phyloP scores from a whole-genome alignment of 1,140 invertebrate species.

The Drosophila littoralis region DNA sequence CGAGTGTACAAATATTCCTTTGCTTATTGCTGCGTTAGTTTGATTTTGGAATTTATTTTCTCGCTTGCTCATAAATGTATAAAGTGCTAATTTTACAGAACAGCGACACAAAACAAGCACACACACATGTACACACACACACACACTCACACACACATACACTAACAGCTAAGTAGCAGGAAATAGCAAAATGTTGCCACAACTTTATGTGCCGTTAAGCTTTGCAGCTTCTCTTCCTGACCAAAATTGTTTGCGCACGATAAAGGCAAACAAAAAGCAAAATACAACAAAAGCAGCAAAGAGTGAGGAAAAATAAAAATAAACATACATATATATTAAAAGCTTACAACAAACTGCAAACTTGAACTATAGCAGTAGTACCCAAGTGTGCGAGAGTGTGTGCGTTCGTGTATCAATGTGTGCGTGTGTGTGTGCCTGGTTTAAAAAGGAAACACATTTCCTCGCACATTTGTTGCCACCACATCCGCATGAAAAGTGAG shows the following conservation, averaged over 20 bases:
- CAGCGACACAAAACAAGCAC: conserved; percentile 16
- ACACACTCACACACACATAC: background rate
- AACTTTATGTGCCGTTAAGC: conserved; percentile 54
- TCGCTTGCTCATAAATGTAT: conserved; percentile 59
- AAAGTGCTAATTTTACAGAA: conserved; percentile 66
- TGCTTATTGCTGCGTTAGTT: background rate
- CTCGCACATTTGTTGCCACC: conserved; percentile 57
- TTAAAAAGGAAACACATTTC: conserved; percentile 45
- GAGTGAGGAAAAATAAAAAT: background rate
- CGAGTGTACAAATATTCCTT: background rate
- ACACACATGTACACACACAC: conserved; percentile 10
- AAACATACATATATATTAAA: conserved; percentile 31
- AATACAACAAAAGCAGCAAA: conserved; percentile 26
- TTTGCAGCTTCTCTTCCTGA: conserved; percentile 54
- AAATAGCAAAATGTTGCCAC: conserved; percentile 56
- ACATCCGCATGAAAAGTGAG: conserved; percentile 56
- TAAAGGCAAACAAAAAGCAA: conserved; percentile 26
- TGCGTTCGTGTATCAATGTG: too few relatives aligned
- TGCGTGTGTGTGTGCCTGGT: conserved; percentile 1
- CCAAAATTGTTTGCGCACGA: conserved; percentile 59
- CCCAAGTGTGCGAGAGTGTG: conserved; percentile 1
- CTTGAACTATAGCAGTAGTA: conserved; percentile 42
- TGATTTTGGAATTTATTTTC: conserved; percentile 27
- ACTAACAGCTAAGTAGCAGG: conserved; percentile 59
- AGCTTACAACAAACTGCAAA: conserved; percentile 55